Base-by-base conservation (phyloP, 37 sponge, comb jelly and placozoan genomes). In the Geodia barretti region DNA sequence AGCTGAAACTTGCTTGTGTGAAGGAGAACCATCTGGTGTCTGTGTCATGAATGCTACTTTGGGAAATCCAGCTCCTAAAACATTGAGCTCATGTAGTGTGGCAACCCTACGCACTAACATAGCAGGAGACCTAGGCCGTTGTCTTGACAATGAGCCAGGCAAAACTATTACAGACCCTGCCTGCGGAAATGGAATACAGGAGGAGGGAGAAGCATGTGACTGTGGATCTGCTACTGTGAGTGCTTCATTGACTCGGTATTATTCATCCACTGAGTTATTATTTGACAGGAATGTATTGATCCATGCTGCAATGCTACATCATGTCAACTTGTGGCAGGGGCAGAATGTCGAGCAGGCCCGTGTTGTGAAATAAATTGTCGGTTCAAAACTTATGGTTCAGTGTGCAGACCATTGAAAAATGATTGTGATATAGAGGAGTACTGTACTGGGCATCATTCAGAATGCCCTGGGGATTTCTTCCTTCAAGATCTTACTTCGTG, bases 241-340 rank as follows among this genome's bases (percentile, higher is more conserved):
- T 34, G n/a, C n/a, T n/a, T n/a, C n/a, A n/a, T n/a, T n/a, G 54
- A 14, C 54, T 17, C 7, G 54, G 54, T 47, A n/a, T 47, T 17
- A 14, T 47, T 17, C 54, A 47, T 47, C 14, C 54, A 47, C 14
- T 7, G 7, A 47, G 7, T 7, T 47, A 47, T 47, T 17, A 47
- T 47, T 47, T 47, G 7, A 20, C 68, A 94, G 91, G 76, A 78
- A 65, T 94, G 94, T 66, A 60, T 14, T 65, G 88, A 94, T 78
- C 82, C 88, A 0, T 94, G 94, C 78, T 94, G 94, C 72, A 90
- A 94, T 94, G 91, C 91, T 34, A 87, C 88, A 38, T 62, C 82
- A 31, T 94, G 94, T 63, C 41, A 60, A 43, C 59, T 94, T 41
- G 40, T 1, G 19, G 30, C 11, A 20, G 88, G 71, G 26, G 92